Conservation (phyloP, 2,888 invertebrate genomes). For the Clistopyga incitator region DNA sequence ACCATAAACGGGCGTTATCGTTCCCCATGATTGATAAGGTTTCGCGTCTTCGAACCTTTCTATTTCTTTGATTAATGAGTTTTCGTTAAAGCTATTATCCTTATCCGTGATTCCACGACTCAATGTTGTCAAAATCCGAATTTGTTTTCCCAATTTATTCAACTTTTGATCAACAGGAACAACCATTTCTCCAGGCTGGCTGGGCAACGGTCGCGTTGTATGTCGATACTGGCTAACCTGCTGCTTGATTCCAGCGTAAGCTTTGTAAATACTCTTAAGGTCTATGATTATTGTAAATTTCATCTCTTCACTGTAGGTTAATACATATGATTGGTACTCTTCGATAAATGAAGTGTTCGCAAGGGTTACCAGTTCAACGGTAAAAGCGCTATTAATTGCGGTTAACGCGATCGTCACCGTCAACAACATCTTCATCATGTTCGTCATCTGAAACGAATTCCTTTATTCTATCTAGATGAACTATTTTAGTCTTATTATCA, state of each 20-base stretch:
- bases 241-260: no score
- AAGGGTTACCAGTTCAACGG: conserved; percentile 46
- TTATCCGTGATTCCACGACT: no score
- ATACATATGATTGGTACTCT: conserved; percentile 37
- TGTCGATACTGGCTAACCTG: conserved; percentile 26
- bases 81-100: no score
- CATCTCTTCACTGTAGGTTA: no score
- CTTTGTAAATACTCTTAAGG: no score
- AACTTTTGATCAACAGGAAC: conserved; percentile 18
- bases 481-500: no score
- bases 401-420: conserved; percentile 30
- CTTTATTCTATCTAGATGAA: conserved; percentile 46
- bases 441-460: conserved; percentile 48
- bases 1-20: conserved; percentile 46
- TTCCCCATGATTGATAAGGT: conserved; percentile 46
- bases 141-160: no score
- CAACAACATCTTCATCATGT: conserved; percentile 46
- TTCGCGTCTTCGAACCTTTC: conserved; percentile 33
- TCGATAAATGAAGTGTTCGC: conserved; percentile 38
- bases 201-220: no score
- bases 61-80: not conserved
- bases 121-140: no score
- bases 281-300: no score
- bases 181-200: conserved; percentile 13
- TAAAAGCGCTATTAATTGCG: no score